A percentile compares a stretch with the other conserved stretches of the same genome.
Evolutionary conservation across 2,113 vertebrate genomes (phyloP).

Genomic region (Stictonetta naevosa): DNA sequence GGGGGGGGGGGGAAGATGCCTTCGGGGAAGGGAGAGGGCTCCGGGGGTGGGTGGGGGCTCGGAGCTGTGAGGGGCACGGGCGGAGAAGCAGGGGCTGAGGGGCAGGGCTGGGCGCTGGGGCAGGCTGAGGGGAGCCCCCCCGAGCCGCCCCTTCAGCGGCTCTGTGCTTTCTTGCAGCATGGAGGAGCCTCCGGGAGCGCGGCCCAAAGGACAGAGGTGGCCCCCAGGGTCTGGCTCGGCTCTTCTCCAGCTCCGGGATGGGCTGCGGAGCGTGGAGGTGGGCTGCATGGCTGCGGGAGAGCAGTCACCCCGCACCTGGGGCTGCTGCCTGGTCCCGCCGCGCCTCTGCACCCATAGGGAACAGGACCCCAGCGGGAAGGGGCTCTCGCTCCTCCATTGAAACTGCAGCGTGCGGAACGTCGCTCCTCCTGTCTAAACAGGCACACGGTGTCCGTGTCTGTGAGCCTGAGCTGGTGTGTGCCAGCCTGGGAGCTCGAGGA

Average conservation of each 20-base stretch:
- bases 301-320: too few relatives aligned
- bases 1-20: too few relatives aligned
- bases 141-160: too few relatives aligned
- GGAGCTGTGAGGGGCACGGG: too few relatives aligned
- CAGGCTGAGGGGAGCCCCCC: background rate
- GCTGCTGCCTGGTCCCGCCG: background rate
- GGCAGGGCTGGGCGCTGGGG: background rate
- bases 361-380: too few relatives aligned
- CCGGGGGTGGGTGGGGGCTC: too few relatives aligned
- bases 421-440: background rate
- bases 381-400: accelerated
- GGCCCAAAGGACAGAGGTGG: background rate
- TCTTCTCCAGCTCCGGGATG: background rate
- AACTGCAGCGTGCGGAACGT: accelerated
- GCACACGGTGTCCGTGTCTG: accelerated
- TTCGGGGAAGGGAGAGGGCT: too few relatives aligned
- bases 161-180: background rate
- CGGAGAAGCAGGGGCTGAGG: background rate
- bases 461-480: background rate
- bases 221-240: background rate
- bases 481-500: background rate
- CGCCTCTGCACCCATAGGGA: background rate
- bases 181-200: background rate
- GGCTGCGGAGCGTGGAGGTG: background rate
- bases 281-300: background rate